Base-by-base conservation (phyloP, 2,113 vertebrate species). In the Corapipo altera region DNA sequence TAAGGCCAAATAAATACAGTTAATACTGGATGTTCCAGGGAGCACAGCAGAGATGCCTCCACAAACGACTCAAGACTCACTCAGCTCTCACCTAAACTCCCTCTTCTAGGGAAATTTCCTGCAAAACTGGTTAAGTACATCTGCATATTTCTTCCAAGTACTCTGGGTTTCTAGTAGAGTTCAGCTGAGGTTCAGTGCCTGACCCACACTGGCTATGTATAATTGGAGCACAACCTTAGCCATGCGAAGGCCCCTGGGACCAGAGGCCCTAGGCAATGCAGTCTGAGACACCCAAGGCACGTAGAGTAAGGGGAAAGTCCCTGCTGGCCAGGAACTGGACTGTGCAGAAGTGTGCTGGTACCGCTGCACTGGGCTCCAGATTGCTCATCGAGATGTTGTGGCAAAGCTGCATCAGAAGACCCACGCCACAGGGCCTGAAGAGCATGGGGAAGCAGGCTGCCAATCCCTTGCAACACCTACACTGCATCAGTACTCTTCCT, bases 271-370 rank as follows among this genome's bases (percentile, higher is more conserved):
- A 16, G 17, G 28, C 5, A 9, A 6, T 6, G 14, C 32, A 70
- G 17, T 23, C 11, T 21, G 59, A 61, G 23, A 64, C 33, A 80
- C 8, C 3, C 8, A 8, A 71, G 17, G 35, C 26, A 39, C 0
- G 64, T 0, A 30, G 33, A 7, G 21, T 14, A 27, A 58, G 19
- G 5, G 21, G 12, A 30, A 88, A 82, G 74, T 9, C 27, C 49
- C 39, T 66, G 58, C 30, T 57, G 58, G 28, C 55, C 83, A 79
- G 22, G 21, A 75, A 17, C 39, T 71, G 58, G 28, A 17, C 37
- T 1, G 1, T n/a, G 28, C 19, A 62, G 32, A 49, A 62, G 6
- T 1, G 0, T 24, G 15, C 27, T 46, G 24, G 30, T 51, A 59
- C 41, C 32, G 26, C 88, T 73, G 52, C 3, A 2, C 28, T 24